Evolutionary conservation across 2,888 invertebrate species (phyloP), one percentile per base, ranked within the genome.

Genomic region (Steinernema carpocapsae): DNA sequence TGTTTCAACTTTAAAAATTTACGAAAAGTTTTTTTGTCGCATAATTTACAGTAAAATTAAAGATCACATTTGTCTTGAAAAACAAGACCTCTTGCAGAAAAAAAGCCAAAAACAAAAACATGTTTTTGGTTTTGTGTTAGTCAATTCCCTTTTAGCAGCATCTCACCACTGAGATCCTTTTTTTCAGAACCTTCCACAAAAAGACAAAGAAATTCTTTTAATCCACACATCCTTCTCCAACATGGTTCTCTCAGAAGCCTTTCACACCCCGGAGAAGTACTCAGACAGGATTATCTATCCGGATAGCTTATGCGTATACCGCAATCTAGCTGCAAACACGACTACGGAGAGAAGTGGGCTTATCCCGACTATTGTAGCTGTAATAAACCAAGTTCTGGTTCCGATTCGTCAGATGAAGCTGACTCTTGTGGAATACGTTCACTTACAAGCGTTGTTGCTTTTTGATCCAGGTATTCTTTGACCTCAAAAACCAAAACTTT

Each of bases 301-400:
- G 7, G 86, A 87, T 74, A 87, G 86, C 24, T 73, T 87, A 32
- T 79, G 81, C 22, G 83, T 82, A 7, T 86, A 80, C 75, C 83
- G 86, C 29, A 86, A 86, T 71, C 79, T 86, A 19, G 76, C 78
- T 19, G 79, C 84, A 19, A 81, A 85, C 48, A 78, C 82, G 17
- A 76, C 83, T 12, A 85, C 83, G 72, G 79, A 80, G 46, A 75
- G 80, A 0, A 80, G 71, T 52, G 85, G 85, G 1, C 72, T 86
- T 48, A 87, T 86, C 19, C 86, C 86, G 10, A 87, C 86, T 1
- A 86, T 86, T 4, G 86, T 86, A 1, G 85, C 87, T 26, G 86
- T 86, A 0, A 86, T 86, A 48, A 87, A 86, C 78, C 80, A 86
- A 71, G 83, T 86, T 48, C 74, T 86, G 26, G 77, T 81, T 1